These are phyloP conservation scores for Cydia amplana DNA, from an alignment of 1,140 invertebrate genomes.

Conservation along the genomic window DNA sequence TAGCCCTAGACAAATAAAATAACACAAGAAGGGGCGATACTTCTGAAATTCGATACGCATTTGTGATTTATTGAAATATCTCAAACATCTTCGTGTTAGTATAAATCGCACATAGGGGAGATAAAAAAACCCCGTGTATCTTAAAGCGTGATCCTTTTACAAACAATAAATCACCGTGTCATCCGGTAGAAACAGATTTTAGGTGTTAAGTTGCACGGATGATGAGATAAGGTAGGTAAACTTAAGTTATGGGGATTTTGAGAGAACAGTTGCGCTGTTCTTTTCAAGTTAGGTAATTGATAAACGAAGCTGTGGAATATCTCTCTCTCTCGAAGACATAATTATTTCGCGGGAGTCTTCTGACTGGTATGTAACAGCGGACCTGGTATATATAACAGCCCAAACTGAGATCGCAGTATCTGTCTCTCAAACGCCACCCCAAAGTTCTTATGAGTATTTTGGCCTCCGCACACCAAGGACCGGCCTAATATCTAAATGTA, in stretches of 20 bases:
- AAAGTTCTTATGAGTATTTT: too few species aligned
- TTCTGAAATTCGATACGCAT: slow-evolving; percentile 72
- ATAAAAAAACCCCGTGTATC: slow-evolving; percentile 48
- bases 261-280: background rate
- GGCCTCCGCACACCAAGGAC: too few species aligned
- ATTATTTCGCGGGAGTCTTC: too few species aligned
- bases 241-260: background rate
- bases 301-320: too few species aligned
- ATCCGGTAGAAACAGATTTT: slow-evolving; percentile 64
- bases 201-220: slow-evolving; percentile 58
- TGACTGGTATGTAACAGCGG: too few species aligned
- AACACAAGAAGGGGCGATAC: slow-evolving; percentile 55
- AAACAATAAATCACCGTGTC: slow-evolving; percentile 68
- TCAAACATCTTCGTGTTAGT: slow-evolving; percentile 66
- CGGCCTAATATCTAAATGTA: too few species aligned
- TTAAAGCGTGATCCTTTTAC: slow-evolving; percentile 61
- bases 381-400: too few species aligned
- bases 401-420: too few species aligned
- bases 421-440: too few species aligned
- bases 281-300: background rate
- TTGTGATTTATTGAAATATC: slow-evolving; percentile 75
- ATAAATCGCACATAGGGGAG: slow-evolving; percentile 69
- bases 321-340: too few species aligned
- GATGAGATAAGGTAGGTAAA: slow-evolving; percentile 39
- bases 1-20: slow-evolving; percentile 34